Evolutionary conservation across 2,113 vertebrate species (phyloP).

Genomic region (Vulpes ferrilata): DNA sequence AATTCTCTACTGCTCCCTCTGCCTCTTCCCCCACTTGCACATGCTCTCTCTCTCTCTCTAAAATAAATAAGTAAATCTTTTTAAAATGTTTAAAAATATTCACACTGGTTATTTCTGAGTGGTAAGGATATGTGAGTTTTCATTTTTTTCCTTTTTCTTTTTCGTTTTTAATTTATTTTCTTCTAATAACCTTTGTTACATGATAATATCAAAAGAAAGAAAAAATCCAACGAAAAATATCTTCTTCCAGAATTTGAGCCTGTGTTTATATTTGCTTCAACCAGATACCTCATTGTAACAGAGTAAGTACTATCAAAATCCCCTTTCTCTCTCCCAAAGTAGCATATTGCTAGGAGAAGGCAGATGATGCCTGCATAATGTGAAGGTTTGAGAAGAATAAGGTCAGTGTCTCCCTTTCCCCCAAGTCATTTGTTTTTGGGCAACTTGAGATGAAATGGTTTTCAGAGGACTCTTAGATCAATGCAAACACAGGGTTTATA

Average conservation of each 20-base stretch:
- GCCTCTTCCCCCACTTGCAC: neutral
- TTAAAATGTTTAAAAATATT: neutral
- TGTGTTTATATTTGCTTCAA: neutral
- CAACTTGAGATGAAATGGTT: neutral
- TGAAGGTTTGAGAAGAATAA: neutral
- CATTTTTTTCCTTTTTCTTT: neutral
- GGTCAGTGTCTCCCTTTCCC: neutral
- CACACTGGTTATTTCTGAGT: neutral
- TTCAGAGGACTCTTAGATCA: neutral
- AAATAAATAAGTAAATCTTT: neutral
- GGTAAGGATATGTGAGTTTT: neutral
- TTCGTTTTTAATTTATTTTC: constrained; percentile 27
- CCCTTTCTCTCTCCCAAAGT: neutral
- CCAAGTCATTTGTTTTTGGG: neutral
- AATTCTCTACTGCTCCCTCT: neutral
- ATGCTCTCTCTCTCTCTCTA: neutral
- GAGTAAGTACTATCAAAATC: neutral
- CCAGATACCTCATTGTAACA: neutral
- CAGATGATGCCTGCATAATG: neutral
- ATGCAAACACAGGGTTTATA: neutral
- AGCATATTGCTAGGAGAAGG: neutral
- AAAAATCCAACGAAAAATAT: neutral
- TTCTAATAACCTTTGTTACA: neutral
- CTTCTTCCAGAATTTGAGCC: neutral
- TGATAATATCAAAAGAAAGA: neutral